A percentile compares a stretch with the other conserved stretches of the same genome.
phyloP scores from a whole-genome alignment of 2,113 vertebrate species.

The Strix uralensis region DNA sequence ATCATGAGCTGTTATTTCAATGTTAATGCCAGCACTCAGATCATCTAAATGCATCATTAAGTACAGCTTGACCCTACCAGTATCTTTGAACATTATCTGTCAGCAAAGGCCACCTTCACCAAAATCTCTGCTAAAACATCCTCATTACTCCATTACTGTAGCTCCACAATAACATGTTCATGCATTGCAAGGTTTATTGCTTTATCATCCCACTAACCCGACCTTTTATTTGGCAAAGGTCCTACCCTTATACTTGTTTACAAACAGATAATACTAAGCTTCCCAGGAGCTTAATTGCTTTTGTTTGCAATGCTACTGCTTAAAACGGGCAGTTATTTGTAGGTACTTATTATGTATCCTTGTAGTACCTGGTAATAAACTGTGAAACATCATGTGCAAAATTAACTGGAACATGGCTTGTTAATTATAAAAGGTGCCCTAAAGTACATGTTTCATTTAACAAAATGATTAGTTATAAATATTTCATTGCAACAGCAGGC shows the following conservation, averaged over 20 bases:
- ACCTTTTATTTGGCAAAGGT: not conserved
- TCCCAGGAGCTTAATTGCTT: not conserved
- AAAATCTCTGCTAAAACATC: not conserved
- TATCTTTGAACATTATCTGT: not conserved
- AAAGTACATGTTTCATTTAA: slow-evolving; percentile 22
- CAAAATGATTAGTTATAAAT: slow-evolving; percentile 36
- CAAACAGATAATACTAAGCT: not conserved
- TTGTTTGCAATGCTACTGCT: not conserved
- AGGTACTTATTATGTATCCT: not conserved
- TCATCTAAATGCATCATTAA: not conserved
- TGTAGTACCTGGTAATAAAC: not conserved
- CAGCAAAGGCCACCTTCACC: not conserved
- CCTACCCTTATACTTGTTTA: not conserved
- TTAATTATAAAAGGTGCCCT: slow-evolving; percentile 19
- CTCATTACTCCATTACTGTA: not conserved
- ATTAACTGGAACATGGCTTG: not conserved
- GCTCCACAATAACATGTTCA: not conserved
- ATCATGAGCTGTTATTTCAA: not conserved
- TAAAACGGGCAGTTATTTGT: not conserved
- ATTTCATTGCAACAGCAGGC: not conserved
- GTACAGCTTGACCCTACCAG: not conserved
- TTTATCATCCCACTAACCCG: not conserved
- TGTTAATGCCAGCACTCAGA: not conserved
- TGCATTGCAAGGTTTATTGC: not conserved
- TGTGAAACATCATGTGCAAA: not conserved